phyloP scores from a whole-genome alignment of 2,797 vertebrate genomes.

The Eulemur rubriventer region DNA sequence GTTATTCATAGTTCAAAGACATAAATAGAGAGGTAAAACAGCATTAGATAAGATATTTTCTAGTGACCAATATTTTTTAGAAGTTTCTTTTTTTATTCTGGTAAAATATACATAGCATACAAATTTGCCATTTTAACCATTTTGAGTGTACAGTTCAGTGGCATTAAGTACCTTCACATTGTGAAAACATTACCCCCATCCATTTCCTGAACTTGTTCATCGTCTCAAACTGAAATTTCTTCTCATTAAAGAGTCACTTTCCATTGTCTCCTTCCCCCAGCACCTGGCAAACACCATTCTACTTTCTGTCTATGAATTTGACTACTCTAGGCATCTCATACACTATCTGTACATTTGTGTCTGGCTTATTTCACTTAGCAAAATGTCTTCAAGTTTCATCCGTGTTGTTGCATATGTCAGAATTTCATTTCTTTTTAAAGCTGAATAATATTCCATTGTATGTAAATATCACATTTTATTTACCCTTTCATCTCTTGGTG shows the following conservation, averaged over 20 bases:
- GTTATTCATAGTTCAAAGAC: neutral
- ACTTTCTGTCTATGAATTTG: constrained; percentile 5
- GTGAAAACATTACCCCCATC: neutral
- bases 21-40: constrained; percentile 35
- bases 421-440: constrained; percentile 8
- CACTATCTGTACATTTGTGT: neutral
- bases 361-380: neutral
- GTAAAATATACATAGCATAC: neutral
- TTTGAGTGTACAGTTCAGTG: neutral
- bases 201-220: neutral
- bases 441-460: neutral
- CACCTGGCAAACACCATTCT: neutral
- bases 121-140: neutral
- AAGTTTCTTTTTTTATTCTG: neutral
- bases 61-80: constrained; percentile 22
- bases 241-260: neutral
- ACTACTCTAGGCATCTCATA: neutral
- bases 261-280: neutral
- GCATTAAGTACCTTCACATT: neutral
- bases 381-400: neutral
- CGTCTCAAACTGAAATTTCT: neutral
- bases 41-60: neutral
- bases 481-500: neutral
- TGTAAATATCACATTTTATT: neutral
- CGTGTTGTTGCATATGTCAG: neutral